Percentiles rank a stretch among this genome's conserved stretches.
phyloP scores from a whole-genome alignment of 2,113 vertebrate genomes.

The Cygnus atratus region DNA sequence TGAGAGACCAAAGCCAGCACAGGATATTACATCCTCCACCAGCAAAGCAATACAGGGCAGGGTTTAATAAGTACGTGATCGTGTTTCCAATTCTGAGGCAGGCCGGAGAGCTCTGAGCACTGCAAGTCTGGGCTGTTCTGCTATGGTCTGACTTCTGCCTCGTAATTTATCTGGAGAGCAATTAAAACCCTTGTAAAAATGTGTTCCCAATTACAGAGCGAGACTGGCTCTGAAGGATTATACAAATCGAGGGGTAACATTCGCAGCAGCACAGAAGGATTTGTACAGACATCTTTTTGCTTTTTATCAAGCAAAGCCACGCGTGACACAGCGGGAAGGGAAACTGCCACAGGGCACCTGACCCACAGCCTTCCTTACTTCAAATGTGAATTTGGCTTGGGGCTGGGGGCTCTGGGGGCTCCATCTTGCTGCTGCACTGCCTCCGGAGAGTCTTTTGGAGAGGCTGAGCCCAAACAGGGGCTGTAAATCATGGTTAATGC shows the following conservation, averaged over 20 bases:
- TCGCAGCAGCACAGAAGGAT: background rate
- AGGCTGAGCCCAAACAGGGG: background rate
- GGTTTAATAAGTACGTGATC: background rate
- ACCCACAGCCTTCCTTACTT: background rate
- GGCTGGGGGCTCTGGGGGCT: background rate
- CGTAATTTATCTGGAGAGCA: conserved; percentile 4
- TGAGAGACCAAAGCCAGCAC: conserved; percentile 7
- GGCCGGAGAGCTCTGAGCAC: background rate
- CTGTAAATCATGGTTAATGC: background rate
- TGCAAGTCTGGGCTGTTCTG: conserved; percentile 7
- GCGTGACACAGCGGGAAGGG: background rate
- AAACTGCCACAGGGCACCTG: background rate
- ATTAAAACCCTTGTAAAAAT: conserved; percentile 20
- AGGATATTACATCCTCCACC: conserved; percentile 20
- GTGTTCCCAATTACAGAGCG: conserved; percentile 2
- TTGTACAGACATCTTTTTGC: background rate
- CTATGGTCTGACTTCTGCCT: background rate
- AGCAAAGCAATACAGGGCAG: background rate
- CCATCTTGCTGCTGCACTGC: background rate
- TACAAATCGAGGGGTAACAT: background rate
- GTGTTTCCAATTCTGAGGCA: conserved; percentile 30
- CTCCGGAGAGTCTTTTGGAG: background rate
- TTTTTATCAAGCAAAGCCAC: background rate
- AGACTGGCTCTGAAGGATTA: conserved; percentile 5
- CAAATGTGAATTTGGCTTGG: fast-evolving